Evolutionary conservation across 1,140 invertebrate species (phyloP), one percentile per base, ranked within the genome.

Genomic region (Pararge aegeria): DNA sequence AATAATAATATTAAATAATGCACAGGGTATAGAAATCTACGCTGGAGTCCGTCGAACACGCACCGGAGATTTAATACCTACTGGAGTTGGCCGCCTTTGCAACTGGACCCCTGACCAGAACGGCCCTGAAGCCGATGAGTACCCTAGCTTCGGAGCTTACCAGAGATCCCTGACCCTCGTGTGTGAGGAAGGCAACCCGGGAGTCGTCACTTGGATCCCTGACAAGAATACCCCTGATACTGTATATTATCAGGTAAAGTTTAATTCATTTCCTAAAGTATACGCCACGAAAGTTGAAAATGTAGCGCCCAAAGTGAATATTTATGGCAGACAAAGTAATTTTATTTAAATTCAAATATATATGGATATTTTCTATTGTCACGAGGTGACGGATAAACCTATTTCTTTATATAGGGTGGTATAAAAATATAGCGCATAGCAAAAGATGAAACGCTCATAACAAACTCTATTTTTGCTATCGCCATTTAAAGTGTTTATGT

Each of bases 141-240:
- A 94, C 75, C 92, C 93, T 5, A 96, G 95, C 0, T 98, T 98
- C 70, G 96, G 96, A 0, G 96, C 96, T 5, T 98, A 96, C 79
- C 97, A 98, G 78, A 91, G 96, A 38, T 95, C 95, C 0, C 79
- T 98, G 4, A 94, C 94, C 6, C 91, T 98, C 0, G 92, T 94
- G 42, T 98, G 97, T 77, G 95, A 97, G 67, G 90, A 92, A 27
- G 97, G 97, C 1, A 93, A 95, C 66, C 96, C 97, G 0, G 97
- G 95, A 1, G 90, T 97, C 5, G 93, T 99, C 15, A 93, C 94
- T 63, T 98, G 97, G 95, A 97, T 94, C 1, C 97, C 97, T 0
- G 96, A 97, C 83, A 88, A 92, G 48, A 93, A 95, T 61, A 98
- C 97, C 1, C 97, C 97, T 0, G 95, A 98, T 79, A 95, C 95